Evolutionary conservation across 2,113 vertebrate species (phyloP).

Genomic region (Aythya baeri): DNA sequence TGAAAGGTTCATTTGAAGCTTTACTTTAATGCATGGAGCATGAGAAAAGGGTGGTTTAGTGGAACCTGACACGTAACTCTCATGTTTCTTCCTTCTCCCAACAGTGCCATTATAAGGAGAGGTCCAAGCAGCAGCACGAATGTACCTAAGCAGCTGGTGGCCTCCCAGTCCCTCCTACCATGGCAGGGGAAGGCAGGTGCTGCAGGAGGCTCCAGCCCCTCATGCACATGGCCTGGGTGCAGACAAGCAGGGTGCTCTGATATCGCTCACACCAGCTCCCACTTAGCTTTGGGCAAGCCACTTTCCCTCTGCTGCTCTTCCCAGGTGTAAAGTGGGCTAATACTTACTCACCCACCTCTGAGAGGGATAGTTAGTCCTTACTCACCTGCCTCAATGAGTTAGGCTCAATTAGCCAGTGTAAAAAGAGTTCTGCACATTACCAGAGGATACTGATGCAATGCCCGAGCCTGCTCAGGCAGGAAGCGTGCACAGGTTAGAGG

Average conservation of each 20-base stretch:
- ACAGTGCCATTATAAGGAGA: neutral
- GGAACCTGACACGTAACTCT: neutral
- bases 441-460: slow-evolving; percentile 8
- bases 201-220: too few relatives aligned
- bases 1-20: neutral
- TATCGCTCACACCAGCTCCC: neutral
- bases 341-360: neutral
- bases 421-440: neutral
- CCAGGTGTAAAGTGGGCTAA: neutral
- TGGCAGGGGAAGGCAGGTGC: neutral
- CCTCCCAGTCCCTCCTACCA: neutral
- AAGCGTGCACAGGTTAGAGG: neutral
- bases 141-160: neutral
- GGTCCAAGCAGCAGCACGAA: neutral
- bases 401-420: slow-evolving; percentile 1
- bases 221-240: accelerated
- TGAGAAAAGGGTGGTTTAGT: neutral
- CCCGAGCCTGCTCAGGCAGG: neutral
- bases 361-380: neutral
- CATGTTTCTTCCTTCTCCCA: neutral
- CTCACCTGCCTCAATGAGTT: neutral
- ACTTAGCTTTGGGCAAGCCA: neutral
- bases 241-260: neutral
- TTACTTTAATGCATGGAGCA: neutral
- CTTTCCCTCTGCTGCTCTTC: slow-evolving; percentile 32